Conservation (phyloP, 1,140 invertebrate species). For the Araneus ventricosus region DNA sequence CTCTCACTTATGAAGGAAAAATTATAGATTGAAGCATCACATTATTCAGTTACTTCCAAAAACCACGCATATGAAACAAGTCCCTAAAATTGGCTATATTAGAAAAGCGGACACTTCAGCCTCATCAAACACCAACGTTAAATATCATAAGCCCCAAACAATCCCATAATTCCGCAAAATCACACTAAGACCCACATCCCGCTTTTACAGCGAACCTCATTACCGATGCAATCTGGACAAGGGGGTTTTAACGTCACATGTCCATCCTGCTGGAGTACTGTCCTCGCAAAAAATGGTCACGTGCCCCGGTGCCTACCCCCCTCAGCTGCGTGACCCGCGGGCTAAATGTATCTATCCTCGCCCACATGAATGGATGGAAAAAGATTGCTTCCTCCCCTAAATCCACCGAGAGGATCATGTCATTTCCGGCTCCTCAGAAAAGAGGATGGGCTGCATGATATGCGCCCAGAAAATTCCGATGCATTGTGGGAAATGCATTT, state of each 20-base stretch:
- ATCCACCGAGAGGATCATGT: conserved; percentile 8
- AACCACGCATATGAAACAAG: too few relatives aligned
- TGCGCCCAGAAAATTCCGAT: not conserved
- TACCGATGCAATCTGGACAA: not conserved
- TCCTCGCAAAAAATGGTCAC: conserved; percentile 1
- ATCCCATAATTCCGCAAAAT: not conserved
- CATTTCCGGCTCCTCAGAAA: not conserved
- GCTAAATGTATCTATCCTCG: not conserved
- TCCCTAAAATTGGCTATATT: too few relatives aligned
- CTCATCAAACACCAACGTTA: not conserved
- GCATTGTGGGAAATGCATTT: conserved; percentile 23
- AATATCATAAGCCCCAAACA: not conserved
- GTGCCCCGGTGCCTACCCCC: not conserved
- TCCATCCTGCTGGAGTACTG: not conserved
- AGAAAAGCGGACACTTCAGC: too few relatives aligned
- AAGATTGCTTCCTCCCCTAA: not conserved
- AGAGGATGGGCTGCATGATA: not conserved
- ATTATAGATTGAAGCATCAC: too few relatives aligned
- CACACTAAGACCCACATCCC: not conserved
- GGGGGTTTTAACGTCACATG: not conserved
- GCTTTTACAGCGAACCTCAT: not conserved
- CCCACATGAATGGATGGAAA: not conserved
- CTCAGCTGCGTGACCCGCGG: not conserved
- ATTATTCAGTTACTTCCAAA: too few relatives aligned
- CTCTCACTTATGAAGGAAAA: too few relatives aligned